These are phyloP conservation scores for Sthenelais limicola DNA, from an alignment of 2,888 invertebrate genomes.

Conservation along the genomic window DNA sequence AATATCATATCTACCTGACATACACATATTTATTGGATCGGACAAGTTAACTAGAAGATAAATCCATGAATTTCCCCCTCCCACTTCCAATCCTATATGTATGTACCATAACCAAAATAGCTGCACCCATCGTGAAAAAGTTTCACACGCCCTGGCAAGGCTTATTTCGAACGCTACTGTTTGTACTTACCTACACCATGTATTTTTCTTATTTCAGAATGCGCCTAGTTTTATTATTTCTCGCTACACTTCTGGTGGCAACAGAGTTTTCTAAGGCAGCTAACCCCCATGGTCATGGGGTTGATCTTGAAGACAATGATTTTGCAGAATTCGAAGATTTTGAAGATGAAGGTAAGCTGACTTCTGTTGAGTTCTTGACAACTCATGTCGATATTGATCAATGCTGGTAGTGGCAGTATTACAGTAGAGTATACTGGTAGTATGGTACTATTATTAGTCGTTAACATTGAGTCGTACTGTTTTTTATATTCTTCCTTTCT, in stretches of 20 bases:
- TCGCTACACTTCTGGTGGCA: neutral
- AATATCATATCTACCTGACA: too few species aligned
- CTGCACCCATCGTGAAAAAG: too few species aligned
- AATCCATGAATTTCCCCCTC: too few species aligned
- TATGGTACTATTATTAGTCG: neutral
- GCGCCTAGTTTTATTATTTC: neutral
- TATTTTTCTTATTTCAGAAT: too few species aligned
- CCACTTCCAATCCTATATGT: too few species aligned
- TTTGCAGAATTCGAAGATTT: constrained; percentile 96
- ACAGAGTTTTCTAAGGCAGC: neutral
- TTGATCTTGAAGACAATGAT: constrained; percentile 84
- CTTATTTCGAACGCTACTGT: too few species aligned
- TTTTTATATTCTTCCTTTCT: neutral
- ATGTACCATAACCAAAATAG: too few species aligned
- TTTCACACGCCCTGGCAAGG: too few species aligned
- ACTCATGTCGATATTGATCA: neutral
- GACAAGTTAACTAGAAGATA: too few species aligned
- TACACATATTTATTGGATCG: too few species aligned
- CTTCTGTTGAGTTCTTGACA: neutral
- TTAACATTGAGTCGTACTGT: neutral
- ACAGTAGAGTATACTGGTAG: neutral
- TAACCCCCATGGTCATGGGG: constrained; percentile 43
- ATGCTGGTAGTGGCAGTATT: neutral
- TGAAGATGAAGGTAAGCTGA: constrained; percentile 76
- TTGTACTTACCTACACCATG: too few species aligned